phyloP scores from a whole-genome alignment of 1,140 invertebrate genomes.

The Ceratosolen solmsi region DNA sequence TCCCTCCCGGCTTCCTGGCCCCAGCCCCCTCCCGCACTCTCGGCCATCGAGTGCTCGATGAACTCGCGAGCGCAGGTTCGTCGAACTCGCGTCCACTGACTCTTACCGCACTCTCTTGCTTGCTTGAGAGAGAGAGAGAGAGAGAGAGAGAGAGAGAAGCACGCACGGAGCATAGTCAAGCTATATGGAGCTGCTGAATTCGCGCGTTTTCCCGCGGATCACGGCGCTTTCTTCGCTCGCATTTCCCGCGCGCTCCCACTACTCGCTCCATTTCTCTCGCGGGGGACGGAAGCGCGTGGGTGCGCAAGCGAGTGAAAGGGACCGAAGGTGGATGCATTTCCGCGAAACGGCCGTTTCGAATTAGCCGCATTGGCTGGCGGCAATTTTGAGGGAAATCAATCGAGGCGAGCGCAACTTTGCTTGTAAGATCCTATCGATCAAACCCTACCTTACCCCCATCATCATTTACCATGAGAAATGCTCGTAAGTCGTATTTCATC shows the following conservation, averaged over 20 bases:
- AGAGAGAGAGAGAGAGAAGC: conserved; percentile 17
- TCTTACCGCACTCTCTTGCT: background rate
- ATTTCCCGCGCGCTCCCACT: background rate
- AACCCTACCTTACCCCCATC: too few relatives aligned
- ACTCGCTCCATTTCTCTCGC: background rate
- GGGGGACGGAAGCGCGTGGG: background rate
- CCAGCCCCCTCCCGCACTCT: background rate
- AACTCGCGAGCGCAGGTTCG: conserved; percentile 46
- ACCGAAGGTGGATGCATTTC: background rate
- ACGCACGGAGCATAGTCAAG: background rate
- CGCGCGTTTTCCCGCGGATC: conserved; percentile 31
- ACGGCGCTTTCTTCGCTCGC: conserved; percentile 23
- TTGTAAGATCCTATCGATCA: too few relatives aligned
- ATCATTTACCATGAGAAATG: too few relatives aligned
- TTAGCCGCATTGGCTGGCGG: too few relatives aligned
- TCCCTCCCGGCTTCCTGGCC: background rate
- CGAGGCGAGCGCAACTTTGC: too few relatives aligned
- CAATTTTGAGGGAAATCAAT: too few relatives aligned
- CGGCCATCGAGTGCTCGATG: conserved; percentile 35
- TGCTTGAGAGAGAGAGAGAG: background rate
- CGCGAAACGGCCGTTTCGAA: background rate
- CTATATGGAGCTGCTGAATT: background rate
- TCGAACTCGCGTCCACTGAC: conserved; percentile 48
- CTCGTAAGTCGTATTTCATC: too few relatives aligned
- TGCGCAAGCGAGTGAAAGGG: conserved; percentile 34